A percentile compares a stretch with the other conserved stretches of the same genome.
Evolutionary conservation across 1,140 invertebrate species (phyloP).

Genomic region (Kradibia gibbosae): DNA sequence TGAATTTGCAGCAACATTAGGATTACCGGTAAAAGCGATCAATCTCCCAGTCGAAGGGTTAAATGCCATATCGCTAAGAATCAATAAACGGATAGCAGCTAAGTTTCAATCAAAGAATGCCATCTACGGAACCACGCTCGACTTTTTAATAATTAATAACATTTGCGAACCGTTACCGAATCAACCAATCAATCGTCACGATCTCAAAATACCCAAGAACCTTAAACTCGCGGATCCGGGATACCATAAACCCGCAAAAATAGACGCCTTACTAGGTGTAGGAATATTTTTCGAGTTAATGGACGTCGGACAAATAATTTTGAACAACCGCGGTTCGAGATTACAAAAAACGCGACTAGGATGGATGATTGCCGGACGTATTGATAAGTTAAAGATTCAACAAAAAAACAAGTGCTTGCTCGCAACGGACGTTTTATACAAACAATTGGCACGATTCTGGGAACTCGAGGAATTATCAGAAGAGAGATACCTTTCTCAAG

Average conservation of each 20-base stretch:
- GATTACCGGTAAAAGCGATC: background rate
- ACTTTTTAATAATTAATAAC: background rate
- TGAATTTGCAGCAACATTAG: background rate
- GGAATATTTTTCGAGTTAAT: conserved; percentile 40
- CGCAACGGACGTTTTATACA: too few species aligned
- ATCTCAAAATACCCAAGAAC: background rate
- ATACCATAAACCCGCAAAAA: conserved; percentile 16
- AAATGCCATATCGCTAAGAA: background rate
- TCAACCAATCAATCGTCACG: background rate
- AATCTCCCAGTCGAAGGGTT: too few species aligned
- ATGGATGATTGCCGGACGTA: background rate
- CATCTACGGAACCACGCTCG: background rate
- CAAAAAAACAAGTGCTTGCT: too few species aligned
- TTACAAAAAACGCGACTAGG: background rate
- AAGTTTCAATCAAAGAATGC: background rate
- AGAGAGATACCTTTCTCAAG: too few species aligned
- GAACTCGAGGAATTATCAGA: too few species aligned
- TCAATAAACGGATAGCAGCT: too few species aligned
- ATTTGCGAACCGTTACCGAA: background rate
- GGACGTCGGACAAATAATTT: conserved; percentile 2
- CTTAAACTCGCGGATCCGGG: conserved; percentile 37
- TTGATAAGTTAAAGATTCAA: too few species aligned
- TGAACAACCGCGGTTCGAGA: background rate
- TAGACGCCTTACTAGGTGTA: conserved; percentile 37
- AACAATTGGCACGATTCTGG: too few species aligned